These are phyloP conservation scores for Orchestes rusci DNA, from an alignment of 2,888 invertebrate species.

Conservation along the genomic window DNA sequence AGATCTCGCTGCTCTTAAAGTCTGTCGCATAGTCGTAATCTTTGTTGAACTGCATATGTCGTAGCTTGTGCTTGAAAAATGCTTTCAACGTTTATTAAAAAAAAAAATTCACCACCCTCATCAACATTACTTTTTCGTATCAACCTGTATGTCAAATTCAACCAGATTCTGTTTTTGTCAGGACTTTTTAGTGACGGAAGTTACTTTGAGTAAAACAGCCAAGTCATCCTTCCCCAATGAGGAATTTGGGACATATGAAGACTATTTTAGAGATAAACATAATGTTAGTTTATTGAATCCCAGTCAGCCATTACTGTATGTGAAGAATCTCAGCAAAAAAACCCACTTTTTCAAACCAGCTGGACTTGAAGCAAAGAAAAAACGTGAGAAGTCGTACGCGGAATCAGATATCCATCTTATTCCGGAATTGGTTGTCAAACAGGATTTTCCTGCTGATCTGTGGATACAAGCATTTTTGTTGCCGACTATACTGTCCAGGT, in stretches of 20 bases:
- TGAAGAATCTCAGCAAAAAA: slow-evolving; percentile 57
- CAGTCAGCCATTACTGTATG: slow-evolving; percentile 74
- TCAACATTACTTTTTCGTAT: no score
- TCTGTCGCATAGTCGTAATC: no score
- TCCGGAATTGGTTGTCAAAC: slow-evolving; percentile 78
- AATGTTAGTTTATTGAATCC: slow-evolving; percentile 54
- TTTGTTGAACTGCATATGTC: no score
- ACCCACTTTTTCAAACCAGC: slow-evolving; percentile 56
- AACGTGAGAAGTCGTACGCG: slow-evolving; percentile 45
- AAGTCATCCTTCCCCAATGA: slow-evolving; percentile 58
- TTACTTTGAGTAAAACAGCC: slow-evolving; percentile 60
- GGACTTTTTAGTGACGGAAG: slow-evolving; percentile 62
- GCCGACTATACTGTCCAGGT: slow-evolving; percentile 77
- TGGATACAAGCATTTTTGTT: slow-evolving; percentile 82
- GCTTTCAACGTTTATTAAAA: no score
- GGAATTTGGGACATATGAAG: slow-evolving; percentile 55
- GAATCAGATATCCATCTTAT: slow-evolving; percentile 64
- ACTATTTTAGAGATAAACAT: slow-evolving; percentile 75
- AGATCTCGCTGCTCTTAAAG: no score
- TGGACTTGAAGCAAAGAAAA: slow-evolving; percentile 39
- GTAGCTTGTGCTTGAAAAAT: no score
- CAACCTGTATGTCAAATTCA: no score
- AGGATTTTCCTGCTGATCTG: slow-evolving; percentile 62
- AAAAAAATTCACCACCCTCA: no score
- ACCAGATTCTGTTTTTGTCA: slow-evolving; percentile 34